These are phyloP conservation scores for Teleiodes luculella DNA, from an alignment of 2,888 invertebrate species.

Conservation along the genomic window DNA sequence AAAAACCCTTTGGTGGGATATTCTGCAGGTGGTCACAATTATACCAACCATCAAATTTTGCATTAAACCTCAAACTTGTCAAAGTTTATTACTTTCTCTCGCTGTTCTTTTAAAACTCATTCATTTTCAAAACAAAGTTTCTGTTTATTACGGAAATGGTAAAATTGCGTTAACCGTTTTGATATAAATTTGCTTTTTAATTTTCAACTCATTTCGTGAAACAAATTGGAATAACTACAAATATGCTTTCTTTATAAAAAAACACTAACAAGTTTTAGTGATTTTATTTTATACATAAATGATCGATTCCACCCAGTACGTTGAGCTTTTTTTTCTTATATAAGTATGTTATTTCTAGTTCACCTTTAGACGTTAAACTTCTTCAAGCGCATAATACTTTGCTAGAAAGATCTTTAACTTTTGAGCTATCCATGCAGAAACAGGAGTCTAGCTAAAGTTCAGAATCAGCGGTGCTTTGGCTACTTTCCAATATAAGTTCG, in stretches of 20 bases:
- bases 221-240: conserved; percentile 30
- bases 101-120: conserved; percentile 49
- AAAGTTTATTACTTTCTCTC: conserved; percentile 49
- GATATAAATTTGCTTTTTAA: no score
- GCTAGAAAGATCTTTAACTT: background rate
- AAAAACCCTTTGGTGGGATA: conserved; percentile 20
- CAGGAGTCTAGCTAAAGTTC: background rate
- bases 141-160: background rate
- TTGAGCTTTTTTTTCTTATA: no score
- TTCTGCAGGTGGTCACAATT: conserved; percentile 43
- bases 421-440: background rate
- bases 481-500: background rate
- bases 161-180: background rate
- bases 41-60: conserved; percentile 33
- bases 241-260: no score
- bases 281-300: no score
- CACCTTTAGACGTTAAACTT: background rate
- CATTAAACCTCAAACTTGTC: conserved; percentile 41
- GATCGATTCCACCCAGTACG: no score
- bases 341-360: conserved; percentile 18
- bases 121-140: conserved; percentile 48
- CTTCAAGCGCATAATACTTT: background rate
- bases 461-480: conserved; percentile 1
- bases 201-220: no score
- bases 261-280: no score